Evolutionary conservation across 2,888 invertebrate genomes (phyloP).

Genomic region (Callyntrura sp.): DNA sequence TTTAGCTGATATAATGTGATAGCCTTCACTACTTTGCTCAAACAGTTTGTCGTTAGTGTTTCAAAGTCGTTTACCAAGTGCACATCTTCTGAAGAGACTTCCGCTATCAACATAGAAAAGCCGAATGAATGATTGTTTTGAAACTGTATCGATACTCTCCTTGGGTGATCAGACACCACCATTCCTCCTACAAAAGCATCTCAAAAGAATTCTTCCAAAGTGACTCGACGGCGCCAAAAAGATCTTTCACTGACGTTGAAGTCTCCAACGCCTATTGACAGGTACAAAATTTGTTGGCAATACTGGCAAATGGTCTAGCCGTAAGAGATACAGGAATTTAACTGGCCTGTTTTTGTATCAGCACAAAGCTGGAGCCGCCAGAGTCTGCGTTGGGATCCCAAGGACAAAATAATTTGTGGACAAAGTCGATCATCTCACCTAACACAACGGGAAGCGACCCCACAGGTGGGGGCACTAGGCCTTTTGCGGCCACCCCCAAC

Average conservation of each 20-base stretch:
- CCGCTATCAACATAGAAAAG: neutral
- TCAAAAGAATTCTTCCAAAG: constrained; percentile 67
- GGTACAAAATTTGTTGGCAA: constrained; percentile 22
- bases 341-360: constrained; percentile 49
- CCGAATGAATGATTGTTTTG: constrained; percentile 67
- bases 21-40: constrained; percentile 29
- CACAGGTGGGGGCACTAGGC: constrained; percentile 83
- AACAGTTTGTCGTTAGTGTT: constrained; percentile 23
- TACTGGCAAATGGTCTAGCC: neutral
- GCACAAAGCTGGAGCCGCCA: constrained; percentile 84
- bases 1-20: constrained; percentile 42
- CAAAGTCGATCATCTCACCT: constrained; percentile 84
- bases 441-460: constrained; percentile 84
- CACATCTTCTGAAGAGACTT: neutral
- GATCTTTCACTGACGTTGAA: constrained; percentile 76
- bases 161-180: constrained; percentile 56
- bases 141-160: neutral
- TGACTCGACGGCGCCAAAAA: constrained; percentile 77
- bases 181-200: constrained; percentile 45
- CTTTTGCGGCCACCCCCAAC: constrained; percentile 84
- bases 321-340: neutral
- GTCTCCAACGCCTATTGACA: constrained; percentile 77
- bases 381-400: constrained; percentile 83
- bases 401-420: constrained; percentile 84
- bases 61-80: constrained; percentile 1